These are phyloP conservation scores for Muraenolepis orangiensis DNA, from an alignment of 2,797 vertebrate genomes.

Conservation along the genomic window DNA sequence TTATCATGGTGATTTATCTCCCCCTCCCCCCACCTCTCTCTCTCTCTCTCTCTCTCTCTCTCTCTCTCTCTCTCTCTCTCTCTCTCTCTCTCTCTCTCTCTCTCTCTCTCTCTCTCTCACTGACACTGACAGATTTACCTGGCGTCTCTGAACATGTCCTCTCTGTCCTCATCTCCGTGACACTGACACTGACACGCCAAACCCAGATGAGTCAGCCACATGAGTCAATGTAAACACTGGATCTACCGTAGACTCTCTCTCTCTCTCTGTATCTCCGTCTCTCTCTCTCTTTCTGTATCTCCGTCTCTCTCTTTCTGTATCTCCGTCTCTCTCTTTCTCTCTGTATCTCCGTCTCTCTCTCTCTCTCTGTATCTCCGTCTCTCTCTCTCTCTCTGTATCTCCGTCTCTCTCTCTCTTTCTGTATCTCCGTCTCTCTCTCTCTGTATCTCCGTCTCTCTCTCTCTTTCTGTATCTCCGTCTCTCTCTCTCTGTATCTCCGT, in stretches of 20 bases:
- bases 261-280: neutral
- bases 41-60: neutral
- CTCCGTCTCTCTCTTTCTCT: no score
- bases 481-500: slow-evolving; percentile 47
- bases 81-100: neutral
- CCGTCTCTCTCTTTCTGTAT: no score
- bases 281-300: no score
- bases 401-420: slow-evolving; percentile 12
- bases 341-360: no score
- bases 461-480: slow-evolving; percentile 25
- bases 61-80: neutral
- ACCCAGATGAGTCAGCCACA: neutral
- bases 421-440: slow-evolving; percentile 26
- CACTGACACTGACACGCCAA: neutral
- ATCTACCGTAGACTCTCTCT: neutral
- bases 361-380: no score
- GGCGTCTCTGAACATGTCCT: neutral
- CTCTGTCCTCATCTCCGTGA: neutral
- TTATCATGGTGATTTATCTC: slow-evolving; percentile 15
- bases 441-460: no score
- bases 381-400: slow-evolving; percentile 1
- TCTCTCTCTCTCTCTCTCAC: neutral
- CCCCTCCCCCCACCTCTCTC: slow-evolving; percentile 36
- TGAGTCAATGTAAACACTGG: neutral
- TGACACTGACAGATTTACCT: neutral